These are phyloP conservation scores for Clostera curtula DNA, from an alignment of 2,888 invertebrate species.

Conservation along the genomic window DNA sequence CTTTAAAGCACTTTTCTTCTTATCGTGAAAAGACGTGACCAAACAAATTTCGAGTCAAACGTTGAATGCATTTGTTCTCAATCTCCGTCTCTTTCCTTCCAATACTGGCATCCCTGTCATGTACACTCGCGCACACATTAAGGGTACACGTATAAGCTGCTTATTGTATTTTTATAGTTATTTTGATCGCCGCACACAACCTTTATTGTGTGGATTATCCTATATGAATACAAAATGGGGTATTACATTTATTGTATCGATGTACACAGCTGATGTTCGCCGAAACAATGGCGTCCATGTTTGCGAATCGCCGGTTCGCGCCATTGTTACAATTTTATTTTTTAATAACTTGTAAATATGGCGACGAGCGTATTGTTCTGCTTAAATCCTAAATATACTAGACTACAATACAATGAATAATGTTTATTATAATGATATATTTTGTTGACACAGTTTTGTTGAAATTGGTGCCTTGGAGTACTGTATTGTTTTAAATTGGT, in stretches of 20 bases:
- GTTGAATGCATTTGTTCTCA: constrained; percentile 25
- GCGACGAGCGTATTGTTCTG: constrained; percentile 11
- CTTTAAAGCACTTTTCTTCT: constrained; percentile 22
- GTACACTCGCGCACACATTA: constrained; percentile 52
- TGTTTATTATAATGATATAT: constrained; percentile 1
- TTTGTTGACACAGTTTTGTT: constrained; percentile 1
- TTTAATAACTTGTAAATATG: constrained; percentile 54
- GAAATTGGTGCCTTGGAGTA: background rate
- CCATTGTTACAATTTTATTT: constrained; percentile 30
- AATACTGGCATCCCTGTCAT: constrained; percentile 21
- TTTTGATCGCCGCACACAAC: constrained; percentile 65
- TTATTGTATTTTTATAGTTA: constrained; percentile 74
- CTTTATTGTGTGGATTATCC: constrained; percentile 59
- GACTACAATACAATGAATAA: background rate
- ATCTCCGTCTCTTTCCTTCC: constrained; percentile 11
- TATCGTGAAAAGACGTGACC: constrained; percentile 35
- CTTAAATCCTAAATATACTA: background rate
- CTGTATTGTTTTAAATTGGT: background rate
- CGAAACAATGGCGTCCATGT: constrained; percentile 46
- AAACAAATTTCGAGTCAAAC: constrained; percentile 45
- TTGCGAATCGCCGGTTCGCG: constrained; percentile 53
- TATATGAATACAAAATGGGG: constrained; percentile 59
- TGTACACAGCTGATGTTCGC: constrained; percentile 64
- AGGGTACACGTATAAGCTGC: constrained; percentile 66
- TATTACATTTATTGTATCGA: constrained; percentile 53